Base-by-base conservation (phyloP, 2,113 vertebrate species). In the Lates calcarifer region DNA sequence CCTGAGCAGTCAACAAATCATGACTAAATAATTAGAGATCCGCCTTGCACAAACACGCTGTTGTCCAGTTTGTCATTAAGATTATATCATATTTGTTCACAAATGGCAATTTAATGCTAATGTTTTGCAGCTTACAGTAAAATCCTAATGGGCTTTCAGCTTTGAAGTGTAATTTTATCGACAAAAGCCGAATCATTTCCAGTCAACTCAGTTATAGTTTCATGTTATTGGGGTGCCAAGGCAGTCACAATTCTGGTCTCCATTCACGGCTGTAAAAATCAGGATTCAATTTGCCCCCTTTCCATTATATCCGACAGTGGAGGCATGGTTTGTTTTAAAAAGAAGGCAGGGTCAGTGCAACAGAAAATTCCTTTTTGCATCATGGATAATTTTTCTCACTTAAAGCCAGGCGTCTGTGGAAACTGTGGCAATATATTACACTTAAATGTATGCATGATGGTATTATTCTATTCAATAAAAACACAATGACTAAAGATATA, bases 31-130 rank as follows among this genome's bases (percentile, higher is more conserved):
- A 83, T 74, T 87, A 56, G 67, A 69, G 56, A 84, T 88, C 37
- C 71, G 79, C 77, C 20, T n/a, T 55, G 63, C 82, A 41, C 81
- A 90, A 87, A 82, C 83, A 82, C 60, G 31, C 24, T 31, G 74
- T 66, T 71, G 85, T 88, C 72, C 84, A 80, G 68, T 86, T 86
- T 81, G 79, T 85, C 84, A 82, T 86, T 73, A 87, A 83, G 71
- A 90, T 90, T 61, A 75, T 86, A 88, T 90, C 80, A 73, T 81
- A 79, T 91, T 90, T 89, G 83, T 77, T 77, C 15, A 22, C 78
- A 90, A 89, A 88, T 88, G 74, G 68, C 64, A 83, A 80, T 90
- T 87, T 87, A 89, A 91, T 83, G 87, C 80, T 73, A 70, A 84
- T 92, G 80, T 87, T 85, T 84, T 83, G 55, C 86, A 87, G 84